Percentiles rank a stretch among this genome's conserved stretches.
These are phyloP conservation scores for Pachyuromys duprasi DNA, from an alignment of 2,797 vertebrate genomes.

Conservation along the genomic window DNA sequence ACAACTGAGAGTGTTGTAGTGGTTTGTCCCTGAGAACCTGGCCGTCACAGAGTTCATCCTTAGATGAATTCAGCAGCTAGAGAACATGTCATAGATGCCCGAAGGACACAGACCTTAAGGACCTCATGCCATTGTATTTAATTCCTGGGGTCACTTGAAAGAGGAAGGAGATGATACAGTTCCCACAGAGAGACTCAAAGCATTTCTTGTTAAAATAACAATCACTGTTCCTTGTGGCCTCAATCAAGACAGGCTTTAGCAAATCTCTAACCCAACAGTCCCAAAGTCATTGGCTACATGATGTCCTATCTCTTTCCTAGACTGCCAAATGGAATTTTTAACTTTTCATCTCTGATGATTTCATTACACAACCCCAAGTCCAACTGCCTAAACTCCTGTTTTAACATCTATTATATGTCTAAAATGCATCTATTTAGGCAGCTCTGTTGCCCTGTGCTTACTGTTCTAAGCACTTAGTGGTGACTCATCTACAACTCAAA, in stretches of 20 bases:
- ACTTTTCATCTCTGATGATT: neutral
- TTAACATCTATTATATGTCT: neutral
- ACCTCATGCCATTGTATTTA: neutral
- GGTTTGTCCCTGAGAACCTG: neutral
- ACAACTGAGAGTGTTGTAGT: neutral
- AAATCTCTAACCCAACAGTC: fast-evolving
- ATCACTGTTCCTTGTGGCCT: neutral
- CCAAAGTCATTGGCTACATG: fast-evolving
- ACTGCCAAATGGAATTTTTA: neutral
- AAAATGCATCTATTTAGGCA: neutral
- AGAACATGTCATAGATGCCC: fast-evolving
- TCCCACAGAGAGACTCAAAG: neutral
- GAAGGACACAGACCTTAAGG: neutral
- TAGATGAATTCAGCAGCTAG: neutral
- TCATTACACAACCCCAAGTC: neutral
- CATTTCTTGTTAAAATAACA: neutral
- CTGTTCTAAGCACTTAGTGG: fast-evolving
- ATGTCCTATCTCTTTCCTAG: neutral
- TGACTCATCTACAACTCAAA: neutral
- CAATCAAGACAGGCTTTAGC: neutral
- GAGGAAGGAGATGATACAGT: neutral
- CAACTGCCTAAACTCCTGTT: no score
- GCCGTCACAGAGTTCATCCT: neutral
- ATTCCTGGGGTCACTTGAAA: neutral
- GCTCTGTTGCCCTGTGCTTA: fast-evolving